Evolutionary conservation across 2,797 vertebrate species (phyloP), one percentile per base, ranked within the genome.

Genomic region (Aeoliscus strigatus): DNA sequence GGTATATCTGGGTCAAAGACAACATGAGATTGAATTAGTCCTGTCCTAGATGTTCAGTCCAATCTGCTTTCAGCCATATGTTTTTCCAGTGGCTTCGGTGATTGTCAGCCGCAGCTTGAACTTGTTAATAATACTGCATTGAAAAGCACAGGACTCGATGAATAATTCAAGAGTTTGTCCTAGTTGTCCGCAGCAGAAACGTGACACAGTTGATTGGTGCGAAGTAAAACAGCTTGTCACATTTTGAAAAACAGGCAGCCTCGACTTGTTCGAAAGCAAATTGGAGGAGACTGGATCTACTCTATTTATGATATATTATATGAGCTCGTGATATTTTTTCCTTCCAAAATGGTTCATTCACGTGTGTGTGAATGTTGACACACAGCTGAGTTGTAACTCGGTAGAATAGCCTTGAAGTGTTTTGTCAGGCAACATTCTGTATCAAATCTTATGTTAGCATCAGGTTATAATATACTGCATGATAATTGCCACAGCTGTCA

Each of bases 1-100:
- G 51, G 53, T 75, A 77, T 84, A 81, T 82, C 55, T 82, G 70
- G 79, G 79, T 82, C 77, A 80, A 63, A 82, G 32, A 74, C 50
- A 39, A 73, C 71, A 80, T 45, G 67, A 58, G 60, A 65, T 40
- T 41, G 59, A 82, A 70, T 82, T 77, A 74, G 64, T 73, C 55
- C 63, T 69, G 80, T 81, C 81, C 80, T 82, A 78, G 65, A 81
- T 83, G 79, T 77, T 51, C 32, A 52, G 58, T 43, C 43, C 48
- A 56, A 79, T 79, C 70, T 81, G 75, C 66, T 75, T 74, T 44
- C 16, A 5, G 32, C 73, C 73, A 64, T 75, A 79, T 82, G 71
- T 61, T 77, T 74, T 66, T 66, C 31, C 51, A 51, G 41, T 66
- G 49, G 61, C 52, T 75, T 58, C 68, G 36, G 52, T 69, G 51